Evolutionary conservation across 2,113 vertebrate species (phyloP), one percentile per base, ranked within the genome.

Genomic region (Eclectus roratus): DNA sequence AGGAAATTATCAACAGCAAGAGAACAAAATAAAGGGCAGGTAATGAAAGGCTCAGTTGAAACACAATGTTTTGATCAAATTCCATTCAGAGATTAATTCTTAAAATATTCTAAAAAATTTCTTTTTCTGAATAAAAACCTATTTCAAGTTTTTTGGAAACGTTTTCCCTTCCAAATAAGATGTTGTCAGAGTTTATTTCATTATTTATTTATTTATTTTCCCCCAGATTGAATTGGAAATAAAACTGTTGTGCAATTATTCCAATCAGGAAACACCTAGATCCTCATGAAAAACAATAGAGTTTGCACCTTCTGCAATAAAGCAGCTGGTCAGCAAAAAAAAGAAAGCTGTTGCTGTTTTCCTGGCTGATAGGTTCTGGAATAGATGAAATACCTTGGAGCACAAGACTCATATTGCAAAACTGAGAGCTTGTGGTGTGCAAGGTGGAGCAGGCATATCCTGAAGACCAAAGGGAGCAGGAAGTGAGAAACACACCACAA

Each of bases 1-100:
- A 97, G 85, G 70, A 95, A 97, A 97, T 96, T 96, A 94, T 95
- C 92, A 74, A 66, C 72, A 96, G 73, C 73, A 94, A 96, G 52
- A 93, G 56, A 95, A 91, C 50, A 93, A 94, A 80, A 94, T 64
- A 86, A 93, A 93, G 37, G 43, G 49, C 66, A 96, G 88, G 50
- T 85, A 95, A 84, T 63, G 81, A 94, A 92, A 72, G 77, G 73
- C 79, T 90, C 55, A 70, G 73, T 69, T 89, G 79, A 93, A 97
- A 93, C 63, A 73, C 14, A 31, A 68, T 70, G 53, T 93, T 94
- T 94, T 93, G 85, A 89, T 49, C 39, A 72, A 80, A 94, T 93
- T 94, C 83, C 58, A 74, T 52, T 41, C 53, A 96, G 80, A 24
- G 74, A 88, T 83, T 90, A 69, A 80, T 91, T 93, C 63, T 87